Base-by-base conservation (phyloP, 2,113 vertebrate genomes). In the Thamnaconus septentrionalis region DNA sequence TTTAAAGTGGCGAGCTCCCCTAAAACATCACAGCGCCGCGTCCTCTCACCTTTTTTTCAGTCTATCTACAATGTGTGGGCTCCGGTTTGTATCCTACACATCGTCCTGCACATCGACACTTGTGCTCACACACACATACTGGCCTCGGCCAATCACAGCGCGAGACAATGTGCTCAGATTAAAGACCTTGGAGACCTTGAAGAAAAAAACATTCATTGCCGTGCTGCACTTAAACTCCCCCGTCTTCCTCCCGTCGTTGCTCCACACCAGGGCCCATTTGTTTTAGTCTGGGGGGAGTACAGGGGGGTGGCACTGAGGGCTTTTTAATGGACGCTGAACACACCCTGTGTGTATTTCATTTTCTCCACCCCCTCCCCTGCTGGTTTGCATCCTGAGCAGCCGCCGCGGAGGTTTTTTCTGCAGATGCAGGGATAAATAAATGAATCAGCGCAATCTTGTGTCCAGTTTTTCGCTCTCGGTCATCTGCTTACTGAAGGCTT, bases 171-270 rank as follows among this genome's bases (percentile, higher is more conserved):
- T 10, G 58, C 53, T 63, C 48, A 52, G 45, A 57, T 62, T 61
- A 61, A 61, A 69, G 59, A n/a, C n/a, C n/a, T n/a, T n/a, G n/a
- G n/a, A 59, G 44, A 59, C 58, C 42, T 46, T 46, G 12, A 72
- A 62, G 18, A 6, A 55, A 67, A 43, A 7, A 43, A 56, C 43
- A 43, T 44, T 42, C 41, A 3, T 55, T 4, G 11, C 40, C 50
- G 7, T 52, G 44, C 44, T 45, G 7, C 44, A 45, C 7, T 45
- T 45, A 5, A 45, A 7, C 44, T 45, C 44, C 44, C 7, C 44
- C 18, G 18, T 31, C 18, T 31, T 31, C 18, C 18, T 31, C 18
- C 18, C 18, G 18, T 31, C 18, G 18, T 31, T 31, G 18, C 18
- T 31, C 18, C 18, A 31, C 18, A 31, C 18, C 18, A 31, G 18